Evolutionary conservation across 2,797 vertebrate species (phyloP), one percentile per base, ranked within the genome.

Genomic region (Danio albolineatus): DNA sequence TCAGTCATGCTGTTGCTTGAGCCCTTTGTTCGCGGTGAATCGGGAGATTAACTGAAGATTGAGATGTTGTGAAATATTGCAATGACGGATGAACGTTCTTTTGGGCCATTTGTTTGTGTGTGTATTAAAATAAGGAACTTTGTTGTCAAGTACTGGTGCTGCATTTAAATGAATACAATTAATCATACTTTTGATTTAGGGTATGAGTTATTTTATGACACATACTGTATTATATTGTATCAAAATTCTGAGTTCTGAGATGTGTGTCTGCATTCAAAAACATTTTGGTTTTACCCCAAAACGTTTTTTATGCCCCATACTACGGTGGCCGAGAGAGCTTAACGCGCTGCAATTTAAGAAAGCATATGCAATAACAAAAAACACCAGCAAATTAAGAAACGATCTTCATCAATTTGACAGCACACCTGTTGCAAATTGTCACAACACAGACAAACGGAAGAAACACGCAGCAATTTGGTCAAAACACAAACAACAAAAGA

Each of bases 1-100:
- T 87, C 88, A 89, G 78, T 86, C 86, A 84, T 84, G 85, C 83
- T 73, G 84, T 89, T 87, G 85, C 86, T 85, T 88, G 78, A 80
- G 60, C 80, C 84, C 84, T 69, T 70, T 78, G 13, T 51, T 41
- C 54, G 21, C 43, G 0, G 36, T 67, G n/a, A 67, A 48, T 67
- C n/a, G 2, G 6, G 39, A 48, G 28, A 46, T 67, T 76, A 36
- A 10, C 10, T 56, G 38, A 57, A 48, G 10, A 54, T 36, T 57
- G 39, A 28, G 44, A 44, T n/a, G 19, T 5, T 38, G 65, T 41
- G 44, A 62, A 74, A 39, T 61, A 61, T 16, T 49, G 56, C 44
- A 14, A 38, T 49, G 19, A 13, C 19, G 59, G 14, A 41, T 36
- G 14, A 44, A 72, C 12, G 38, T 71, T 71, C 4, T 19, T 41